These are phyloP conservation scores for Andrena marginata DNA, from an alignment of 2,888 invertebrate genomes.

Conservation along the genomic window DNA sequence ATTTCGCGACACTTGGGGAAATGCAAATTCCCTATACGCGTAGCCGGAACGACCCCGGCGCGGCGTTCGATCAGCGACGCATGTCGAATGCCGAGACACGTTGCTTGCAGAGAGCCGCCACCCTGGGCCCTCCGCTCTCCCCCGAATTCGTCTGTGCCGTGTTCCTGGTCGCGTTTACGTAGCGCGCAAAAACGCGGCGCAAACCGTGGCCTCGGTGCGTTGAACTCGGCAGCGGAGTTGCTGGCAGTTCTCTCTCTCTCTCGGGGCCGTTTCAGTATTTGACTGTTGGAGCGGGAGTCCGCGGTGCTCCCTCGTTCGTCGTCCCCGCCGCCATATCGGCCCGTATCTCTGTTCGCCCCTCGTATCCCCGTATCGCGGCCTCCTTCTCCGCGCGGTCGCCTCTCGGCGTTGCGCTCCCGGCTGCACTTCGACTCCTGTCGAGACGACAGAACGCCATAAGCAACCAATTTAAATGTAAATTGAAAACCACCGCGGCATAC, in stretches of 20 bases:
- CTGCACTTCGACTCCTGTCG: conserved; percentile 83
- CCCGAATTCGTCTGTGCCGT: conserved; percentile 12
- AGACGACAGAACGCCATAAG: conserved; percentile 84
- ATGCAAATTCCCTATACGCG: conserved; percentile 29
- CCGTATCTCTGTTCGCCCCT: conserved; percentile 20
- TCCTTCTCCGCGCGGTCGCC: conserved; percentile 15
- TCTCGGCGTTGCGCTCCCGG: conserved; percentile 57
- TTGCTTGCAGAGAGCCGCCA: conserved; percentile 10
- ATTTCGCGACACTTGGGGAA: conserved; percentile 10
- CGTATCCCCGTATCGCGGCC: conserved; percentile 2
- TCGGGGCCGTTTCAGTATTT: conserved; percentile 81
- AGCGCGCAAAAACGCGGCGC: conserved; percentile 62
- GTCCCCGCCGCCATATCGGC: background rate
- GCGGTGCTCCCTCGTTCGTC: conserved; percentile 24
- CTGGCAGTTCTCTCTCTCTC: conserved; percentile 72
- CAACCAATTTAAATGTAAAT: conserved; percentile 85
- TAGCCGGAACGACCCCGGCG: background rate
- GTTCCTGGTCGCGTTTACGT: conserved; percentile 40
- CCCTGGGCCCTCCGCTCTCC: background rate
- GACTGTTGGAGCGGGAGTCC: conserved; percentile 78
- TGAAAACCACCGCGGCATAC: conserved; percentile 85
- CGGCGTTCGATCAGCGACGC: background rate
- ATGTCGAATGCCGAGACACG: background rate
- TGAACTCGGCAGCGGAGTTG: conserved; percentile 77
- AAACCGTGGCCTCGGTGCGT: conserved; percentile 75